These are phyloP conservation scores for Procambarus virginalis DNA, from an alignment of 1,140 invertebrate genomes.

Conservation along the genomic window DNA sequence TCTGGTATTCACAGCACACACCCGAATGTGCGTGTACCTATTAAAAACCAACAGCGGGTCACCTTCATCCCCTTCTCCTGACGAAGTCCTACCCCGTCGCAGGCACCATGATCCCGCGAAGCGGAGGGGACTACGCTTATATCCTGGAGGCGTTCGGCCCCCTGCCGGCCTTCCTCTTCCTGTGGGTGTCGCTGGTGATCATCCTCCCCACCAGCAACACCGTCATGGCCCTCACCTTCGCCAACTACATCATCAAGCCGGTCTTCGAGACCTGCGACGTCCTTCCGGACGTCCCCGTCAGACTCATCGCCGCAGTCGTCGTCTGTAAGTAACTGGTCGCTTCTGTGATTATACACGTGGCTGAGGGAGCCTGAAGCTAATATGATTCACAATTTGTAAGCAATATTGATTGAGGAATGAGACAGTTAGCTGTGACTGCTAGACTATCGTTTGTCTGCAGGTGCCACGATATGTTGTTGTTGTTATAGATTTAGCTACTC, in stretches of 20 bases:
- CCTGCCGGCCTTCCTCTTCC: constrained; percentile 92
- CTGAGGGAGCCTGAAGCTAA: too few relatives aligned
- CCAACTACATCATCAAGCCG: constrained; percentile 89
- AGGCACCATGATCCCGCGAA: constrained; percentile 82
- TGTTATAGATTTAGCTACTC: too few relatives aligned
- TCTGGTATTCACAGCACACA: too few relatives aligned
- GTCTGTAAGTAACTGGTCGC: constrained; percentile 81
- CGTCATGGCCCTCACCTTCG: constrained; percentile 93
- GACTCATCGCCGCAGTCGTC: constrained; percentile 82
- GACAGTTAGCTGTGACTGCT: too few relatives aligned
- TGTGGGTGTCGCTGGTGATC: constrained; percentile 85
- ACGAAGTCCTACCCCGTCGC: not conserved
- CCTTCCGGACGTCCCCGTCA: constrained; percentile 80
- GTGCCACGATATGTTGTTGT: too few relatives aligned
- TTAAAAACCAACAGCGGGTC: too few relatives aligned
- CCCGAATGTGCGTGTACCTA: too few relatives aligned
- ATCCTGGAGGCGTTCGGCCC: constrained; percentile 93
- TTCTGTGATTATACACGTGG: too few relatives aligned
- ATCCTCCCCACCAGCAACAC: constrained; percentile 89
- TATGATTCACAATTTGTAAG: too few relatives aligned
- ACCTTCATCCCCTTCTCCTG: too few relatives aligned
- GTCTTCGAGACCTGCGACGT: constrained; percentile 83
- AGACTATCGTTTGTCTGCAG: too few relatives aligned
- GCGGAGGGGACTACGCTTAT: constrained; percentile 95
- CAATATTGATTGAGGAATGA: too few relatives aligned